These are phyloP conservation scores for Exocentrus adspersus DNA, from an alignment of 2,888 invertebrate genomes.

Conservation along the genomic window DNA sequence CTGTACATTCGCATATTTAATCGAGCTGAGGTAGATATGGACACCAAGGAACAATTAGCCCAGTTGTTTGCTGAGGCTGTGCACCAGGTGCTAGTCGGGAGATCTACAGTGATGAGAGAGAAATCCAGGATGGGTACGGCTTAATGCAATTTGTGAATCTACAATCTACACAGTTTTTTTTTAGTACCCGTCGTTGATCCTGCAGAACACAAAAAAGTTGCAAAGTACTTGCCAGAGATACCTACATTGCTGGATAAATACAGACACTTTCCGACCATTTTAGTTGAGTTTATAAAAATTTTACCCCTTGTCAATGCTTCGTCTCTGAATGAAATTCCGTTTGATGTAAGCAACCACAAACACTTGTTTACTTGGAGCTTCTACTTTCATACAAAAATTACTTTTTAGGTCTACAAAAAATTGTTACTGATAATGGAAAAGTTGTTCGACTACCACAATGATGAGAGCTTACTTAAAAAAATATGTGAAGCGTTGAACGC, in stretches of 20 bases:
- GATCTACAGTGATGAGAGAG: conserved; percentile 16
- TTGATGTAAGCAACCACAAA: conserved; percentile 7
- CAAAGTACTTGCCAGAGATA: conserved; percentile 7
- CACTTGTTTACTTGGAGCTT: neutral
- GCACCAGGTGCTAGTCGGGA: conserved; percentile 28
- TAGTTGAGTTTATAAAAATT: conserved; percentile 23
- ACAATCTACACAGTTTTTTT: neutral
- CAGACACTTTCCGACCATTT: conserved; percentile 18
- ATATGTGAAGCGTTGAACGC: conserved; percentile 14
- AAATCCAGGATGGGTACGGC: conserved; percentile 25
- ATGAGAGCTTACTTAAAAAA: conserved; percentile 25
- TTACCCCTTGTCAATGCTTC: conserved; percentile 6
- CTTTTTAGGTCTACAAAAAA: conserved; percentile 23
- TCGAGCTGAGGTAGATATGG: conserved; percentile 2
- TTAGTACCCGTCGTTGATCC: conserved; percentile 22
- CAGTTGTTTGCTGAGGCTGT: conserved; percentile 31
- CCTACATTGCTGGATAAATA: conserved; percentile 22
- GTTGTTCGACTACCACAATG: conserved; percentile 23
- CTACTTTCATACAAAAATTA: neutral
- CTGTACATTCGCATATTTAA: conserved; percentile 20
- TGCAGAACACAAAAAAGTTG: conserved; percentile 17
- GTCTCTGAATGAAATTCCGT: conserved; percentile 11
- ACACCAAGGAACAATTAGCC: conserved; percentile 17
- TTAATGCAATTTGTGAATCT: too few species aligned
- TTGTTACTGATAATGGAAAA: conserved; percentile 12